Base-by-base conservation (phyloP, 2,797 vertebrate genomes). In the Phoebastria nigripes region DNA sequence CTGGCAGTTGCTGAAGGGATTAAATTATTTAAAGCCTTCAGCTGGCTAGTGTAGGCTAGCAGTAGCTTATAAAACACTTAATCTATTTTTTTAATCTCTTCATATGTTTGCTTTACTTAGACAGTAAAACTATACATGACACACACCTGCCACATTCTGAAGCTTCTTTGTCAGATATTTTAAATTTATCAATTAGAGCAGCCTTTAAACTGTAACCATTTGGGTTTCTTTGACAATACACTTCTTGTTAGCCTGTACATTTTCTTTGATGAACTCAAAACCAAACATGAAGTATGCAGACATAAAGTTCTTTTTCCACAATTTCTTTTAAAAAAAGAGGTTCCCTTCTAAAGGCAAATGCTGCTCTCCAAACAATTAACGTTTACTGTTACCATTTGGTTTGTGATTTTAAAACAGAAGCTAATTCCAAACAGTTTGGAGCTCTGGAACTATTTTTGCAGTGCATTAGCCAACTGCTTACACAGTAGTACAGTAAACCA, bases 21-120 rank as follows among this genome's bases (percentile, higher is more conserved):
- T 99, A 98, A 97, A 98, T 99, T 98, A 98, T 98, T 98, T 98
- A 98, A 98, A 98, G 98, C 96, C 97, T 98, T 98, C 98, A 98
- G 98, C 98, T 98, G 98, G 97, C 98, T 97, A 96, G 97, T 97
- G 97, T 97, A 98, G 98, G 98, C 98, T 98, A 98, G 96, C 87
- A 93, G 94, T 97, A 97, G 97, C 84, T 98, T 98, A 98, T 98
- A 98, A 98, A 98, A 98, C 97, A 97, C 96, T 98, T 98, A 98
- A 98, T 98, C 98, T 98, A 97, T 98, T 98, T 98, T 97, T 98
- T 96, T 97, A 99, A 98, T 98, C 98, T 98, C 96, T 98, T 98
- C 96, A 94, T 97, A 98, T 98, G 98, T 98, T 98, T 98, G 94
- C 97, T 98, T 98, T 98, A 97, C 97, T 98, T 97, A 97, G 93